Evolutionary conservation across 2,113 vertebrate species (phyloP).

Genomic region (Anas platyrhynchos): DNA sequence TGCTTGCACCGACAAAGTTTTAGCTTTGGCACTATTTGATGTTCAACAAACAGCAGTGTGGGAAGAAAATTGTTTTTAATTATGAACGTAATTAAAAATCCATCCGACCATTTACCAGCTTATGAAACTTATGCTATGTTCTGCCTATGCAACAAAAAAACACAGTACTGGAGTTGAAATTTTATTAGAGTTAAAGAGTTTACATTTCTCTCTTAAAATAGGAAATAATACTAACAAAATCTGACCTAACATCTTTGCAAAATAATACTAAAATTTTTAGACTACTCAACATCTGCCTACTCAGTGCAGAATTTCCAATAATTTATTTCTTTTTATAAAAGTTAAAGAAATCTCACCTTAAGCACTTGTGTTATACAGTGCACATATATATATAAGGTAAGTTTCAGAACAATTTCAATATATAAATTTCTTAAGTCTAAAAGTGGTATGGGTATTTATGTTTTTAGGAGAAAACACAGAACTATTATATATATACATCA

Average conservation of each 20-base stretch:
- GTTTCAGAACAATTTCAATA: neutral
- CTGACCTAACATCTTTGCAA: neutral
- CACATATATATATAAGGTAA: neutral
- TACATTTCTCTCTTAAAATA: neutral
- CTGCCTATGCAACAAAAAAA: neutral
- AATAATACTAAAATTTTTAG: neutral
- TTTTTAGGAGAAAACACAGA: neutral
- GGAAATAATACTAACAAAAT: neutral
- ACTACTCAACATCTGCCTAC: neutral
- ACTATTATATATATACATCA: neutral
- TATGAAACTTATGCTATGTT: neutral
- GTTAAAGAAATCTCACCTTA: neutral
- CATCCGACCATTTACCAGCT: neutral
- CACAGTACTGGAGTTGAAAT: neutral
- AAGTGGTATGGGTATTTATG: neutral
- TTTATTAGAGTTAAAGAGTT: neutral
- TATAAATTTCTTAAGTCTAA: neutral
- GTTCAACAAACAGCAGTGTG: neutral
- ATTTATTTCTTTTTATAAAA: neutral
- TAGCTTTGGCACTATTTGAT: neutral
- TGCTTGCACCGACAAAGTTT: neutral
- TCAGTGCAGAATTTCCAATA: neutral
- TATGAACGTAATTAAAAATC: neutral
- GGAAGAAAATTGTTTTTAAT: conserved; percentile 5
- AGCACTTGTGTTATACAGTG: neutral